Evolutionary conservation across 1,140 invertebrate genomes (phyloP), one percentile per base, ranked within the genome.

Genomic region (Aphis craccivora): DNA sequence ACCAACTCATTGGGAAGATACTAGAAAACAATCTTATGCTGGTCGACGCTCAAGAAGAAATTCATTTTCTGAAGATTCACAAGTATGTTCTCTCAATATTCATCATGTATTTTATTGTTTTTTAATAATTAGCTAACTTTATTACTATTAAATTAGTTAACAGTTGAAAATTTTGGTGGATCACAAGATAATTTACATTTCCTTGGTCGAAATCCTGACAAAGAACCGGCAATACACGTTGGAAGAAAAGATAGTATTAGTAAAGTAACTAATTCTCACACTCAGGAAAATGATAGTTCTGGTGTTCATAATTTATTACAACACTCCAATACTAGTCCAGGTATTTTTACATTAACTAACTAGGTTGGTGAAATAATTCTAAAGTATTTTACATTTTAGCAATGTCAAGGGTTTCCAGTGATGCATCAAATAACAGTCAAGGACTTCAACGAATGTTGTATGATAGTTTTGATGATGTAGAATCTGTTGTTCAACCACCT

Each of bases 141-240:
- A 76, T n/a, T n/a, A 88, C 18, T 22, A 8, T 51, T 22, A 48
- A 22, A 22, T 25, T 97, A 98, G 95, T 95, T 99, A 94, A 98
- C 98, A 0, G 97, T 98, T 51, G 98, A 99, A 96, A 98, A 99
- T 95, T 98, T 99, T 95, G 98, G 98, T 51, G 98, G 93, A 91
- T 95, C 94, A 60, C 95, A 97, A 95, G 97, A 96, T 95, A 97
- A 97, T 94, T 95, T 96, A 94, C 97, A 96, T 95, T 96, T 96
- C 94, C 96, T 96, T 94, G 96, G 96, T 76, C 96, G 96, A 94
- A 97, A 98, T 96, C 97, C 97, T 0, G 97, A 98, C 95, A 98
- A 98, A 95, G 97, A 97, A 94, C 95, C 97, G 6, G 96, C 96
- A 22, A 95, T 96, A 45, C 96, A 96, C 93, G 95, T 96, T 35